phyloP scores from a whole-genome alignment of 2,888 invertebrate genomes.

The Mythimna pallens region DNA sequence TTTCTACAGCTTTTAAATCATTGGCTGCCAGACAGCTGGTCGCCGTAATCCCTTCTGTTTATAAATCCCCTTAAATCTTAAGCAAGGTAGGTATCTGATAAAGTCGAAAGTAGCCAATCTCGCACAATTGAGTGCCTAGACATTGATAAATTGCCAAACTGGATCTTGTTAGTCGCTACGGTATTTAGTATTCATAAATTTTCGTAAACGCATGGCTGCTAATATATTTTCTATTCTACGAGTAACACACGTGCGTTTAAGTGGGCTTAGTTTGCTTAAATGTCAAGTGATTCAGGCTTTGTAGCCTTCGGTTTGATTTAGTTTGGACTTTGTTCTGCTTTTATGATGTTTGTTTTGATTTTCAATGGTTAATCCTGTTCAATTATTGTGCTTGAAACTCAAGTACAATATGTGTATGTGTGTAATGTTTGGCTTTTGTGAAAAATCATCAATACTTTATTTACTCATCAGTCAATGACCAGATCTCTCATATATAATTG shows the following conservation, averaged over 20 bases:
- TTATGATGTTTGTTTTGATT: slow-evolving; percentile 40
- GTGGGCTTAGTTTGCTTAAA: slow-evolving; percentile 55
- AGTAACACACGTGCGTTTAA: slow-evolving; percentile 58
- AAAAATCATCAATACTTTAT: background rate
- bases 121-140: slow-evolving; percentile 66
- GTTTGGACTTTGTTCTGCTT: slow-evolving; percentile 33
- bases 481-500: background rate
- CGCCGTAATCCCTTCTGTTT: slow-evolving; percentile 66
- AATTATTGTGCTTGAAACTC: background rate
- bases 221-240: slow-evolving; percentile 61
- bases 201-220: slow-evolving; percentile 60
- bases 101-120: slow-evolving; percentile 66
- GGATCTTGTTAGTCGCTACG: slow-evolving; percentile 63
- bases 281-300: slow-evolving; percentile 55
- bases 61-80: slow-evolving; percentile 66
- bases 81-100: slow-evolving; percentile 66
- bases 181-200: slow-evolving; percentile 71
- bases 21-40: slow-evolving; percentile 62
- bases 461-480: slow-evolving; percentile 1
- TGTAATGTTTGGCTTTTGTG: background rate
- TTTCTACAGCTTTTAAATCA: slow-evolving; percentile 65
- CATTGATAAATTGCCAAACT: slow-evolving; percentile 69
- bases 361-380: slow-evolving; percentile 10
- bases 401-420: background rate
- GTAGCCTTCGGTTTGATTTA: slow-evolving; percentile 39